These are phyloP conservation scores for Coracias cyanogaster DNA, from an alignment of 2,797 vertebrate genomes.

Conservation along the genomic window DNA sequence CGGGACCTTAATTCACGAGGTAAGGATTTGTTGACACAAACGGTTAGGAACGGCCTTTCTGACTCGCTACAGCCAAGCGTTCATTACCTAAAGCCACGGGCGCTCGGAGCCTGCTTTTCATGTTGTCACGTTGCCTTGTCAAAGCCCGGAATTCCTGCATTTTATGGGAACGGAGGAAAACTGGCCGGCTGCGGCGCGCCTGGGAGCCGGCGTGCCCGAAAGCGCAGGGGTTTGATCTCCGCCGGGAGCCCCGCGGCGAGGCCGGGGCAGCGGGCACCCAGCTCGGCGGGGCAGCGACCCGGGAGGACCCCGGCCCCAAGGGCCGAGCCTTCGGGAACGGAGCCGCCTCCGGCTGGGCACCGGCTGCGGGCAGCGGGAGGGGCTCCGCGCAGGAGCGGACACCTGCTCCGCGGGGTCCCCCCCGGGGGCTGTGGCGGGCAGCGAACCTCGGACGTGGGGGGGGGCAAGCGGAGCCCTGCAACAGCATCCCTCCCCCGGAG, in stretches of 20 bases:
- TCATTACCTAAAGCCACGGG: slow-evolving; percentile 18
- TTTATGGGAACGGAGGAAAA: not conserved
- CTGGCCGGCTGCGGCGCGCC: not conserved
- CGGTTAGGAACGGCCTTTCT: slow-evolving; percentile 31
- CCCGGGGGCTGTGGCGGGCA: accelerated
- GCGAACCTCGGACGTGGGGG: not conserved
- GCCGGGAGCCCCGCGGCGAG: not conserved
- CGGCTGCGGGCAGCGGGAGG: not conserved
- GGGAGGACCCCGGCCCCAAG: not conserved
- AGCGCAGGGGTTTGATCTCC: not conserved
- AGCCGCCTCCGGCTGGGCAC: not conserved
- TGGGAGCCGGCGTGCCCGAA: not conserved
- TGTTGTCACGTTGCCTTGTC: slow-evolving; percentile 51
- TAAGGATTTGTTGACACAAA: slow-evolving; percentile 55
- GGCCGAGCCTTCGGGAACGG: not conserved
- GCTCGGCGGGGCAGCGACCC: not conserved
- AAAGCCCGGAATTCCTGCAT: slow-evolving; percentile 30
- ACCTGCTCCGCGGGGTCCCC: not conserved
- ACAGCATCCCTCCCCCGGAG: not conserved
- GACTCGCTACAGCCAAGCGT: not conserved
- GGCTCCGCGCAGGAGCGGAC: not conserved
- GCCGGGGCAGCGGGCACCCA: not conserved
- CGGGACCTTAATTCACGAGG: not conserved
- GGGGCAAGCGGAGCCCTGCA: not conserved
- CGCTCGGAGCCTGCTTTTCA: slow-evolving; percentile 38